These are phyloP conservation scores for Erythrolamprus reginae DNA, from an alignment of 2,113 vertebrate genomes.

Conservation along the genomic window DNA sequence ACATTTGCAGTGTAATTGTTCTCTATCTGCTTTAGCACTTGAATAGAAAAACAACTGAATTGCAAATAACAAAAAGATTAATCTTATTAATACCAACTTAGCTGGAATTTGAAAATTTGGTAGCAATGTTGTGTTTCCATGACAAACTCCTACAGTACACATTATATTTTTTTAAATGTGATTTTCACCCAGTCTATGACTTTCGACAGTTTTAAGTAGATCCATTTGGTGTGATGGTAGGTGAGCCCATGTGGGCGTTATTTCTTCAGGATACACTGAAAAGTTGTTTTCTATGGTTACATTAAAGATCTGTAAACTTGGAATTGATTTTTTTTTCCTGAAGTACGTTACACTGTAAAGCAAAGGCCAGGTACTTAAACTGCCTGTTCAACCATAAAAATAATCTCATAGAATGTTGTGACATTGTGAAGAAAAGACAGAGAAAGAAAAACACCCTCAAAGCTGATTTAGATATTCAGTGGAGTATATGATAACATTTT, in stretches of 20 bases:
- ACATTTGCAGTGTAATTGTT: not conserved
- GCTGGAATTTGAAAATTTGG: not conserved
- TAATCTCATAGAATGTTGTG: not conserved
- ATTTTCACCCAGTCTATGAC: not conserved
- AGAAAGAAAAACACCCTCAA: not conserved
- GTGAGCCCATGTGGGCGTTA: not conserved
- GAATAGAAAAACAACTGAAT: not conserved
- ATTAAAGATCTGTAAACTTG: not conserved
- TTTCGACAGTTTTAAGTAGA: not conserved
- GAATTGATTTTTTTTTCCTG: constrained; percentile 18
- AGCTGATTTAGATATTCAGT: not conserved
- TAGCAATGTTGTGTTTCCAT: not conserved
- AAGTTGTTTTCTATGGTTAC: constrained; percentile 15
- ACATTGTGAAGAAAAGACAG: constrained; percentile 15
- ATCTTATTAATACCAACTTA: not conserved
- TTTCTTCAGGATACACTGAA: constrained; percentile 11
- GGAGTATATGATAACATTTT: not conserved
- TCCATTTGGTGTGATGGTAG: not conserved
- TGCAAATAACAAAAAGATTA: constrained; percentile 1
- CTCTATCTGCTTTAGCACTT: not conserved
- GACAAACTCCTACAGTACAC: not conserved
- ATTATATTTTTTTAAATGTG: constrained; percentile 12
- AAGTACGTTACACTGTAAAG: not conserved
- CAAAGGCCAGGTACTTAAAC: constrained; percentile 12
- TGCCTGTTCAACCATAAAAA: constrained; percentile 13